A percentile compares a stretch with the other conserved stretches of the same genome.
Evolutionary conservation across 35 echinoderm and acorn worm species (phyloP).

Genomic region (Ophiothrix spiculata): DNA sequence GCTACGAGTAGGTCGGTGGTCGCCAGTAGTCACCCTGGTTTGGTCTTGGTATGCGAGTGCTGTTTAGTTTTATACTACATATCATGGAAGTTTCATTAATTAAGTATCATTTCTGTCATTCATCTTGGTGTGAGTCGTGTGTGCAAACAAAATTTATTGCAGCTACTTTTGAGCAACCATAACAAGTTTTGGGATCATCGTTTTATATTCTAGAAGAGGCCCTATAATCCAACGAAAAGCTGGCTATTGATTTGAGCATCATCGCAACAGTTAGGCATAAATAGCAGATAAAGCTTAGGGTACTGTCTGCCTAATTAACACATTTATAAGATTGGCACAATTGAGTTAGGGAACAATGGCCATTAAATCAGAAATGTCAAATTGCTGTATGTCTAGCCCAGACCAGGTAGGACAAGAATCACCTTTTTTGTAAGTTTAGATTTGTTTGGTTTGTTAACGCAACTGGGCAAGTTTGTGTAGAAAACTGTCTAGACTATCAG

Average conservation of each 20-base stretch:
- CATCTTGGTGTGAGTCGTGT: too few species aligned
- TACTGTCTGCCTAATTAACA: slow-evolving; percentile 3
- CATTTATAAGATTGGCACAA: neutral
- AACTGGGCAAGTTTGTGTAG: too few species aligned
- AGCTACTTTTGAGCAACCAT: neutral
- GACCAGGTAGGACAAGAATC: neutral
- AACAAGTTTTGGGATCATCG: neutral
- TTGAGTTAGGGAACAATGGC: neutral
- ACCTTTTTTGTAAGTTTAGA: too few species aligned
- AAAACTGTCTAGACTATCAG: too few species aligned
- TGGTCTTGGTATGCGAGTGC: too few species aligned
- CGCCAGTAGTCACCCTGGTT: too few species aligned
- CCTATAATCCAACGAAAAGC: neutral
- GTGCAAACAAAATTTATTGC: too few species aligned
- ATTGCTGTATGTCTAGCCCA: neutral
- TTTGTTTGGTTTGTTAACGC: too few species aligned
- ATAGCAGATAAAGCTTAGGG: neutral
- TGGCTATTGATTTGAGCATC: neutral
- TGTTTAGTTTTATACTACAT: too few species aligned
- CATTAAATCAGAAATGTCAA: neutral
- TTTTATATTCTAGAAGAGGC: neutral
- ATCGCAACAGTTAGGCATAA: neutral
- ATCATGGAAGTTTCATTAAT: too few species aligned
- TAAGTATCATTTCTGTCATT: too few species aligned
- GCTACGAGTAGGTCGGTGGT: too few species aligned